A percentile compares a stretch with the other conserved stretches of the same genome.
Evolutionary conservation across 1,140 invertebrate species (phyloP).

Genomic region (Mycetomoellerius zeteki): DNA sequence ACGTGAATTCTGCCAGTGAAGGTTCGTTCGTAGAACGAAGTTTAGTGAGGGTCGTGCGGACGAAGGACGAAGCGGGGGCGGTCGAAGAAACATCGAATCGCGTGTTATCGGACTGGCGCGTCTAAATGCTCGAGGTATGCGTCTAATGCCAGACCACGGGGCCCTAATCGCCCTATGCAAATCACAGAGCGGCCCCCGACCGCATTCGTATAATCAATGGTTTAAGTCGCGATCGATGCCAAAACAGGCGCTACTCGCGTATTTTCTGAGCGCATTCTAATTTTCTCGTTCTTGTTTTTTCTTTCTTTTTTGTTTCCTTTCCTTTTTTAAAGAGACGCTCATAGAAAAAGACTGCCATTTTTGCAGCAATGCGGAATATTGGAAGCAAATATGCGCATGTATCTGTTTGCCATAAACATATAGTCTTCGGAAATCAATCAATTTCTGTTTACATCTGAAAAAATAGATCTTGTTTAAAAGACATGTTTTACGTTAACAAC

Average conservation of each 20-base stretch:
- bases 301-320: neutral
- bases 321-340: neutral
- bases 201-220: constrained; percentile 82
- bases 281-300: constrained; percentile 30
- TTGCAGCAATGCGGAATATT: neutral
- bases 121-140: constrained; percentile 78
- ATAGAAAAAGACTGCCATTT: neutral
- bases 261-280: constrained; percentile 72
- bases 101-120: constrained; percentile 75
- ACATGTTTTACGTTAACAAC: neutral
- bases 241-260: constrained; percentile 69
- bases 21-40: constrained; percentile 22
- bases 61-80: constrained; percentile 7
- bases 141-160: constrained; percentile 78
- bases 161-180: constrained; percentile 83
- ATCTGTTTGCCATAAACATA: neutral
- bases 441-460: neutral
- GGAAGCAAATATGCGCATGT: neutral
- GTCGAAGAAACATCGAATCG: constrained; percentile 66
- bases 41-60: constrained; percentile 35
- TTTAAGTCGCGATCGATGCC: constrained; percentile 74
- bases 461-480: constrained; percentile 11
- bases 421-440: neutral
- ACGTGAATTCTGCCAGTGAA: constrained; percentile 67
- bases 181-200: constrained; percentile 78